Evolutionary conservation across 2,888 invertebrate genomes (phyloP).

Genomic region (Aleiodes alternator): DNA sequence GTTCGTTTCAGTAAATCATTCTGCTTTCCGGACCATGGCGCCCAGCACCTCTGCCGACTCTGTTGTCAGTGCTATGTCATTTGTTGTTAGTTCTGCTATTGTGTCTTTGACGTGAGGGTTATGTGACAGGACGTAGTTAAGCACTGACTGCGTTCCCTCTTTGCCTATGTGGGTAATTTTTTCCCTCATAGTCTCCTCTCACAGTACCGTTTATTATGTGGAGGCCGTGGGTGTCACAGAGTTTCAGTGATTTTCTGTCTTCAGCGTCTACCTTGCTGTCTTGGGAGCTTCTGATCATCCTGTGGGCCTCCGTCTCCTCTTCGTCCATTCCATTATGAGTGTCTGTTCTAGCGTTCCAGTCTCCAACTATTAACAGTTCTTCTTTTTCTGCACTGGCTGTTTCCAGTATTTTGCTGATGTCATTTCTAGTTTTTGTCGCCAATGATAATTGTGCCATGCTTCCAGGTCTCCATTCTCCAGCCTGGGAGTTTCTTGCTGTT

Average conservation of each 20-base stretch:
- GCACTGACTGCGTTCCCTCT: constrained; percentile 36
- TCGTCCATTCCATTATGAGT: constrained; percentile 3
- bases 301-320: constrained; percentile 21
- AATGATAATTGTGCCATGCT: background rate
- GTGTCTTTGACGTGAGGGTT: constrained; percentile 2
- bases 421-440: background rate
- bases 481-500: background rate
- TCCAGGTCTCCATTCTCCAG: background rate
- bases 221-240: constrained; percentile 32
- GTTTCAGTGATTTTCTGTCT: constrained; percentile 31
- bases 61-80: background rate
- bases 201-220: constrained; percentile 44
- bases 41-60: background rate
- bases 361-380: constrained; percentile 18
- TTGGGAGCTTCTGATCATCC: constrained; percentile 26
- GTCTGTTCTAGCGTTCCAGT: constrained; percentile 47
- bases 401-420: background rate
- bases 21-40: background rate
- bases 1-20: background rate
- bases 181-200: constrained; percentile 43
- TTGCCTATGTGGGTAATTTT: constrained; percentile 45
- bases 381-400: background rate
- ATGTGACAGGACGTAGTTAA: constrained; percentile 47
- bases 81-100: constrained; percentile 13
- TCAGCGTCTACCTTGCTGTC: constrained; percentile 27